These are phyloP conservation scores for Athalia rosae DNA, from an alignment of 2,888 invertebrate genomes.

Conservation along the genomic window DNA sequence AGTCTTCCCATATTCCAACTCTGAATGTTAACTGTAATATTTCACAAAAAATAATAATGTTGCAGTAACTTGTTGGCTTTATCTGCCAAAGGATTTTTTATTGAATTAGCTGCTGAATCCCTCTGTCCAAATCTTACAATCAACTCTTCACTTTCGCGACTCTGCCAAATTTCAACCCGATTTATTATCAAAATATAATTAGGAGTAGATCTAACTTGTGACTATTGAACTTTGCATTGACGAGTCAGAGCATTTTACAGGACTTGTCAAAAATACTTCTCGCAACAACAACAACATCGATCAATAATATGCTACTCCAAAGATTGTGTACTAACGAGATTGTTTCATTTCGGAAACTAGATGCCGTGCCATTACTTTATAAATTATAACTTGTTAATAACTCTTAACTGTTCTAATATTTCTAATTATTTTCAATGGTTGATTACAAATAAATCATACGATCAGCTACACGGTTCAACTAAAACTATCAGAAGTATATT, in stretches of 20 bases:
- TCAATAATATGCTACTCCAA: not conserved
- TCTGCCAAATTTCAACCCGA: not conserved
- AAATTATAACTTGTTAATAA: conserved; percentile 4
- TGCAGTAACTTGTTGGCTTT: not conserved
- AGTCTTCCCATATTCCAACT: not conserved
- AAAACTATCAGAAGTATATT: not conserved
- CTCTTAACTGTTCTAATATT: not conserved
- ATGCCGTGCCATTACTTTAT: not conserved
- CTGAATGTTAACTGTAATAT: not conserved
- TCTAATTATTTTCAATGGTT: conserved; percentile 15
- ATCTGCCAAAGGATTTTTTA: not conserved
- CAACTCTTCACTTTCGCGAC: not conserved
- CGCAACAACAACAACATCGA: not conserved
- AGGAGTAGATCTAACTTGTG: conserved; percentile 22
- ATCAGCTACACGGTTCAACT: not conserved
- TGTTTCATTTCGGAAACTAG: conserved; percentile 1
- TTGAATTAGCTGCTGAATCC: not conserved
- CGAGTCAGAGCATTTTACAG: conserved; percentile 36
- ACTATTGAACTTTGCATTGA: conserved; percentile 25
- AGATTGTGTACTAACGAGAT: not conserved
- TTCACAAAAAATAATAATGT: not conserved
- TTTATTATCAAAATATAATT: conserved; percentile 39
- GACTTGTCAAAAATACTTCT: not conserved
- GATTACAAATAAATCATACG: conserved; percentile 5
- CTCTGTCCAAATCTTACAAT: not conserved